Base-by-base conservation (phyloP, 2,797 vertebrate species). In the Tadarida brasiliensis region DNA sequence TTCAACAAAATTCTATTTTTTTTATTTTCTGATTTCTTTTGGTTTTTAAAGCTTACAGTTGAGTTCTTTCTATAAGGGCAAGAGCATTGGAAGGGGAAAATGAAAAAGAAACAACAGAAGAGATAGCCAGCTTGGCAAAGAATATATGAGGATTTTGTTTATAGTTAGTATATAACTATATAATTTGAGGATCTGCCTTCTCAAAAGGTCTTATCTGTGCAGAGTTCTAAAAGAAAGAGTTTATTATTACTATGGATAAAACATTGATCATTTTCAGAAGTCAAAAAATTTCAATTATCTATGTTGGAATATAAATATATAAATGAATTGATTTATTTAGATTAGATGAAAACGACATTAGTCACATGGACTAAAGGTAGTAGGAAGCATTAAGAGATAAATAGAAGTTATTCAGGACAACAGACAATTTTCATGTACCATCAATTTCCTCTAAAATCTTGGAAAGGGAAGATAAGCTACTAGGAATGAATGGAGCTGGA, bases 401-500 rank as follows among this genome's bases (percentile, higher is more conserved):
- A 74, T 84, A 89, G 94, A 94, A 77, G 1, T 2, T 91, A 86
- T 88, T 92, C 47, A 94, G 33, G 19, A 78, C 9, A 87, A 85
- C 26, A 92, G 30, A 71, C 30, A 92, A 82, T 76, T 95, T 91
- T 94, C 90, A 95, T 39, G 63, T 87, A 91, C 39, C 33, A 80
- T 80, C 70, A 92, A 33, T 94, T 97, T 91, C 11, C 74, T 93
- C 70, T 97, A 92, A 94, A 95, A 89, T 47, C 63, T 96, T 96
- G 39, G 51, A 76, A 92, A 91, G 28, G 12, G 35, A 88, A 85
- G 19, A 80, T 82, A 84, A 94, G 51, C 33, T 90, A 73, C 88
- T 56, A 57, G 14, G 71, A 74, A 96, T 87, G 39, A 94, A 91
- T 92, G 63, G 94, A 88, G 17, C 54, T 92, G 39, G 6, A 73